Base-by-base conservation (phyloP, 2,797 vertebrate genomes). In the Mallotus villosus region DNA sequence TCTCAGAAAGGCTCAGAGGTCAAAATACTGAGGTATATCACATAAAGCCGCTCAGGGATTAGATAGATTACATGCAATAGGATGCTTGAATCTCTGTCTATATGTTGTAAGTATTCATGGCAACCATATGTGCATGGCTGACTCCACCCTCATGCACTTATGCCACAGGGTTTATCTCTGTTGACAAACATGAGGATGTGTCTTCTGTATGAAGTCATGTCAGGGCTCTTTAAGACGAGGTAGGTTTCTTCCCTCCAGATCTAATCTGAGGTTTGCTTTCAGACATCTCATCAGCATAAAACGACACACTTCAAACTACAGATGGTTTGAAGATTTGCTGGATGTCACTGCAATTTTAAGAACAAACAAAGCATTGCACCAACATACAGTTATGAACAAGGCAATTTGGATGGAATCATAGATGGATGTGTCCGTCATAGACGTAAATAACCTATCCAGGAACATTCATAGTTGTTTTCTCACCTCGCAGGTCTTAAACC, bases 401-500 rank as follows among this genome's bases (percentile, higher is more conserved):
- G 4, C 12, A 14, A 51, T 51, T 16, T 55, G 51, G 6, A n/a
- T n/a, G n/a, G n/a, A n/a, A 6, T 55, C 51, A 55, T 55, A 8
- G 51, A 55, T 17, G 3, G 6, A 55, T n/a, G 19, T 6, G 19
- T n/a, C 51, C 4, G 17, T 17, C 19, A 55, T 55, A 55, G 3
- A 55, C 19, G 4, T n/a, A 6, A 17, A n/a, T 55, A 55, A 5
- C 19, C 16, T 6, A n/a, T 17, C 4, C 19, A n/a, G n/a, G 17
- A n/a, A 55, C 17, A 17, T 41, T 22, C 21, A 46, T n/a, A 2
- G 17, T n/a, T 27, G 41, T 59, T 70, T 27, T 59, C 25, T 32
- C 21, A 22, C 9, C 16, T 41, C 3, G 17, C 91, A 99, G 98
- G 96, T 99, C 83, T 89, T 99, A 89, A 99, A 99, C 88, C 94